Conservation (phyloP, 2,797 vertebrate genomes). For the Xenops minutus region DNA sequence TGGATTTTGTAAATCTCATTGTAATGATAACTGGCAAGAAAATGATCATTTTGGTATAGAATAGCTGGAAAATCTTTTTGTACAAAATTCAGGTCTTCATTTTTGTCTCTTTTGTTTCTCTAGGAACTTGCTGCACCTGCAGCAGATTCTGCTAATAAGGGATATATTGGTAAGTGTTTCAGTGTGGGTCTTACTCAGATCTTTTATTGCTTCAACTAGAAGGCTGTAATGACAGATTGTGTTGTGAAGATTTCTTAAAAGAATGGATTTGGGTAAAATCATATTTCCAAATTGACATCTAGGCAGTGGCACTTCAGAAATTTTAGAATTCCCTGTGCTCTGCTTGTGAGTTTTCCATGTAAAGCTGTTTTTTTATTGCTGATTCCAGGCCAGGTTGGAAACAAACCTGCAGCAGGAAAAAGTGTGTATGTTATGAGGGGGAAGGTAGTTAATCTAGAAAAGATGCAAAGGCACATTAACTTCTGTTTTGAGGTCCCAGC, state of each 20-base stretch:
- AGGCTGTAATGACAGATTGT: neutral
- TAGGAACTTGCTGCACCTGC: conserved; percentile 89
- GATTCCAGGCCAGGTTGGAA: neutral
- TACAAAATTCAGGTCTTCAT: neutral
- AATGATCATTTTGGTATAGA: neutral
- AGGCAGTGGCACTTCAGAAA: neutral
- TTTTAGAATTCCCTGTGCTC: neutral
- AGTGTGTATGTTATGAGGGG: neutral
- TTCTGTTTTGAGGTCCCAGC: neutral
- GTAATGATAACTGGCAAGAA: neutral
- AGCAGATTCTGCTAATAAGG: conserved; percentile 85
- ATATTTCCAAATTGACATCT: neutral
- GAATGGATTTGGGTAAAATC: neutral
- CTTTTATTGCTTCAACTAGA: neutral
- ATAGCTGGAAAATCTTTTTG: neutral
- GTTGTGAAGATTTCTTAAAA: neutral
- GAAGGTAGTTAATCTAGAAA: neutral
- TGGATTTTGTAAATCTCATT: neutral
- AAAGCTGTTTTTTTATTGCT: neutral
- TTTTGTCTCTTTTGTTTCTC: neutral
- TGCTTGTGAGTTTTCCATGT: neutral
- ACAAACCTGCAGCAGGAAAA: neutral
- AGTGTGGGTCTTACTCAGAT: neutral
- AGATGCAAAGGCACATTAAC: neutral
- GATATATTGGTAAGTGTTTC: conserved; percentile 86